Conservation (phyloP, 2,888 invertebrate species). For the Alentia gelatinosa region DNA sequence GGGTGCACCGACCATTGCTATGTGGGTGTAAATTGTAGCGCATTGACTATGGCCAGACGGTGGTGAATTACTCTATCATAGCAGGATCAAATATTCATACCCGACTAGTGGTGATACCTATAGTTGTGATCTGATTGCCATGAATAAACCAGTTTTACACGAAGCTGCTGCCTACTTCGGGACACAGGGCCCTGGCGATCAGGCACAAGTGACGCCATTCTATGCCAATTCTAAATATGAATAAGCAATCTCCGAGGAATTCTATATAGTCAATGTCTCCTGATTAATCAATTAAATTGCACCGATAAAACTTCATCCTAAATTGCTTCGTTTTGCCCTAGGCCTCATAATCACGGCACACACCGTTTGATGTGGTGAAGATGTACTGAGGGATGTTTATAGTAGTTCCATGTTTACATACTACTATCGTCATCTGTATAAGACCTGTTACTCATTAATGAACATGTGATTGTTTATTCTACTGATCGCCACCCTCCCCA, state of each 20-base stretch:
- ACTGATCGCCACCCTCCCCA: neutral
- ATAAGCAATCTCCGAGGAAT: too few species aligned
- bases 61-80: neutral
- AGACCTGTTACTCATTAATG: neutral
- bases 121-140: constrained; percentile 9
- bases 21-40: neutral
- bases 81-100: neutral
- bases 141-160: neutral
- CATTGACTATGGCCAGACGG: neutral
- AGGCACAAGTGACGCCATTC: neutral
- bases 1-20: neutral
- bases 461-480: neutral
- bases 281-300: too few species aligned
- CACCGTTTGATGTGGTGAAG: too few species aligned
- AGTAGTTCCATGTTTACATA: too few species aligned
- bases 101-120: neutral
- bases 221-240: neutral
- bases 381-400: too few species aligned
- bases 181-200: neutral
- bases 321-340: too few species aligned
- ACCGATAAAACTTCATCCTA: too few species aligned
- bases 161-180: neutral
- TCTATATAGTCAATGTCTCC: too few species aligned
- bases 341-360: too few species aligned
- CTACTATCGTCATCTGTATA: neutral